Evolutionary conservation across 1,140 invertebrate species (phyloP).

Genomic region (Hesperophylax magnus): DNA sequence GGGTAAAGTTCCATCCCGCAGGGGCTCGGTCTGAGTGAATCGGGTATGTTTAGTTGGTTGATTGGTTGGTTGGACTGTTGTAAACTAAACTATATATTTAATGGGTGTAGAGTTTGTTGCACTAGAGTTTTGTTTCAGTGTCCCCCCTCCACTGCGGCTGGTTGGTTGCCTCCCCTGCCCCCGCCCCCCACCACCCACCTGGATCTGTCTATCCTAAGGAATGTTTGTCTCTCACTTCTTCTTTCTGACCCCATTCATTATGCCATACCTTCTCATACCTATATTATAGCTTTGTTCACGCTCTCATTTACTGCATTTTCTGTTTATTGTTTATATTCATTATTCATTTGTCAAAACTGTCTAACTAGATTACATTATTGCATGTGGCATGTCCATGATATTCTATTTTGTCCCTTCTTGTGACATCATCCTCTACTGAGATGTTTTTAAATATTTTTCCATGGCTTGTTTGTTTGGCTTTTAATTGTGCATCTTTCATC

Average conservation of each 20-base stretch:
- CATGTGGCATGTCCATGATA: conserved; percentile 36
- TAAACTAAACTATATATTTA: conserved; percentile 50
- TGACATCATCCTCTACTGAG: not conserved
- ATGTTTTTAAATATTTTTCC: not conserved
- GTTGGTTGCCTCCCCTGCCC: conserved; percentile 54
- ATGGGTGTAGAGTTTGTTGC: conserved; percentile 60
- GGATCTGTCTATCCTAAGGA: conserved; percentile 52
- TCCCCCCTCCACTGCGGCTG: conserved; percentile 63
- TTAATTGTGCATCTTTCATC: conserved; percentile 12
- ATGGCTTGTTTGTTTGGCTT: conserved; percentile 10
- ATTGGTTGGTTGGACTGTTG: conserved; percentile 44
- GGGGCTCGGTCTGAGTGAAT: conserved; percentile 52
- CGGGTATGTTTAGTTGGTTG: conserved; percentile 43
- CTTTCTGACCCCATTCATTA: conserved; percentile 48
- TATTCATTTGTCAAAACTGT: conserved; percentile 4
- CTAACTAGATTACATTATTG: not conserved
- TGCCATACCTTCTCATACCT: conserved; percentile 27
- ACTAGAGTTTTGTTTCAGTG: conserved; percentile 72
- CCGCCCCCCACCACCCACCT: conserved; percentile 44
- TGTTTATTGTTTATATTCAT: conserved; percentile 8
- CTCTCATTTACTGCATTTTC: conserved; percentile 20
- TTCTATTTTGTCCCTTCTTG: not conserved
- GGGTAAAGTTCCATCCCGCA: not conserved
- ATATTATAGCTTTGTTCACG: conserved; percentile 41
- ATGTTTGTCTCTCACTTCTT: conserved; percentile 62